These are phyloP conservation scores for Poecilobothrus nobilitatus DNA, from an alignment of 2,888 invertebrate genomes.

Conservation along the genomic window DNA sequence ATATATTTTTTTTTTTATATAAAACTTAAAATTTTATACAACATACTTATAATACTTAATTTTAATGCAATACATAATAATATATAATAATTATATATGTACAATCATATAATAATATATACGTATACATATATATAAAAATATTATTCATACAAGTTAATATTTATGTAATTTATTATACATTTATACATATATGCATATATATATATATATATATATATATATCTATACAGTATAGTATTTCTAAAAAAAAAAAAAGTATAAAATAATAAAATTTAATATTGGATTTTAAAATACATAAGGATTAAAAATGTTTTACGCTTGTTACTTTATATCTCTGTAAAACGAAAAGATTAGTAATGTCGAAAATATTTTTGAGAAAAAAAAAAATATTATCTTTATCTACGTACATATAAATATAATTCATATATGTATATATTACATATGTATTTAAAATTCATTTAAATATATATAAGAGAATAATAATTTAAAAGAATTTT, in stretches of 20 bases:
- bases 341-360: constrained; percentile 1
- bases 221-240: background rate
- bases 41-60: no score
- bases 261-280: background rate
- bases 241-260: no score
- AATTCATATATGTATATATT: no score
- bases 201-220: background rate
- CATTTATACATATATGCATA: background rate
- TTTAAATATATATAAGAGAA: no score
- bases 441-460: no score
- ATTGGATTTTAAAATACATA: constrained; percentile 1
- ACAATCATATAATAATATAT: background rate
- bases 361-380: background rate
- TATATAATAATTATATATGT: background rate
- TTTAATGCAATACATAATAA: no score
- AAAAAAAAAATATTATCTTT: background rate
- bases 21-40: no score
- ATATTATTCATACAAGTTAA: no score
- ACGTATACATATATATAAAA: background rate
- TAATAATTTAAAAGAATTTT: no score
- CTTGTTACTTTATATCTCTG: constrained; percentile 6
- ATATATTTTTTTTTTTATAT: no score
- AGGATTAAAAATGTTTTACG: constrained; percentile 6
- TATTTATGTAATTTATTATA: no score
- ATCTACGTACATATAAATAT: no score